Percentiles rank a stretch among this genome's conserved stretches.
These are phyloP conservation scores for Pollenia amentaria DNA, from an alignment of 2,888 invertebrate species.

Conservation along the genomic window DNA sequence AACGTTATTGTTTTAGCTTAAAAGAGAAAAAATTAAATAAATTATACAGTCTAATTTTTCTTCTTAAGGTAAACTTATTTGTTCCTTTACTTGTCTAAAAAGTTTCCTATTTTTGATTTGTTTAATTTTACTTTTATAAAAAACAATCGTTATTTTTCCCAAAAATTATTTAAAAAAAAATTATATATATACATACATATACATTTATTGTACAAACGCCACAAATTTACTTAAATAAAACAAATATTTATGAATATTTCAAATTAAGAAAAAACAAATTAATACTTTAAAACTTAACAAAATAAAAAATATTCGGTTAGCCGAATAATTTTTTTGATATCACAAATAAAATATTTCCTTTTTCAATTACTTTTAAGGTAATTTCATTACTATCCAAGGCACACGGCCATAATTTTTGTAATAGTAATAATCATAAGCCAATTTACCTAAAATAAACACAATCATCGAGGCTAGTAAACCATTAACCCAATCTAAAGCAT, in stretches of 20 bases:
- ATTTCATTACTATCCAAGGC: constrained; percentile 93
- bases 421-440: constrained; percentile 92
- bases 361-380: constrained; percentile 86
- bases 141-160: constrained; percentile 22
- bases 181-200: constrained; percentile 8
- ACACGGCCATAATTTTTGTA: constrained; percentile 92
- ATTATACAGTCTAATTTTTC: constrained; percentile 19
- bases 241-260: constrained; percentile 51
- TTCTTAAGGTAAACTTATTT: neutral
- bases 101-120: constrained; percentile 39
- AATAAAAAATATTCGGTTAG: neutral
- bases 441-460: constrained; percentile 89
- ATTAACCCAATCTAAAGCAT: constrained; percentile 90
- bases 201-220: constrained; percentile 61
- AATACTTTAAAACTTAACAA: constrained; percentile 22
- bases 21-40: neutral
- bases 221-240: constrained; percentile 72
- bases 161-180: constrained; percentile 14
- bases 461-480: constrained; percentile 89
- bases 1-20: constrained; percentile 18
- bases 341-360: constrained; percentile 17
- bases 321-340: constrained; percentile 25
- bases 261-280: constrained; percentile 21
- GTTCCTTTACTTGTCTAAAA: neutral
- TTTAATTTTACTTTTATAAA: constrained; percentile 10